Evolutionary conservation across 1,140 invertebrate species (phyloP), one percentile per base, ranked within the genome.

Genomic region (Drosophila tani): DNA sequence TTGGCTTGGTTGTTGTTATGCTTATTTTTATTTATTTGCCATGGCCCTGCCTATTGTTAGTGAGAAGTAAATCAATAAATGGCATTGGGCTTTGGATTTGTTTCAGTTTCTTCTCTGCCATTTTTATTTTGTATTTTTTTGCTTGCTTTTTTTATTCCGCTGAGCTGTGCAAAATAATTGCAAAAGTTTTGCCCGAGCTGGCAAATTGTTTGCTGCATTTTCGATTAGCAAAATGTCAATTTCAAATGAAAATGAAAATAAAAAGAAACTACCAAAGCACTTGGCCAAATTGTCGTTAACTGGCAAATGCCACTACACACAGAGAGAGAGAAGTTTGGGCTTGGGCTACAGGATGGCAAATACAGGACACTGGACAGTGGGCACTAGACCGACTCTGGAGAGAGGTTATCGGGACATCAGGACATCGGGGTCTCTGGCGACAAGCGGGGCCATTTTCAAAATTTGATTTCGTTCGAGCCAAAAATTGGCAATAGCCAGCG

Each of bases 171-270:
- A 84, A 90, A 88, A 90, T 90, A 88, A 88, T 88, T 88, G 84
- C 84, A 64, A 88, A 88, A 90, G 81, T 90, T 86, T 85, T 81
- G 64, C 62, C 58, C 68, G 66, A 84, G 69, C 66, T 70, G 75
- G 78, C 78, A 88, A 88, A 88, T 82, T 90, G 81, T 90, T 90
- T 90, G 81, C 78, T 85, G 85, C 84, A 88, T 88, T 88, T 90
- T 91, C 85, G 85, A 90, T 90, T 91, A 90, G 85, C 85, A 74
- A 85, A 90, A 90, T 90, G 86, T 85, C 85, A 90, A 90, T 81
- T 88, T 82, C 64, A 70, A 82, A 79, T 73, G 71, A 75, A 79
- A 82, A 82, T 63, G 66, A 60, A 80, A 80, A 79, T 79, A 80
- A 83, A 80, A 83, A 82, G 80, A 71, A 86, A 87, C 78, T 77